Evolutionary conservation across 2,797 vertebrate genomes (phyloP), one percentile per base, ranked within the genome.

Genomic region (Oreortyx pictus): DNA sequence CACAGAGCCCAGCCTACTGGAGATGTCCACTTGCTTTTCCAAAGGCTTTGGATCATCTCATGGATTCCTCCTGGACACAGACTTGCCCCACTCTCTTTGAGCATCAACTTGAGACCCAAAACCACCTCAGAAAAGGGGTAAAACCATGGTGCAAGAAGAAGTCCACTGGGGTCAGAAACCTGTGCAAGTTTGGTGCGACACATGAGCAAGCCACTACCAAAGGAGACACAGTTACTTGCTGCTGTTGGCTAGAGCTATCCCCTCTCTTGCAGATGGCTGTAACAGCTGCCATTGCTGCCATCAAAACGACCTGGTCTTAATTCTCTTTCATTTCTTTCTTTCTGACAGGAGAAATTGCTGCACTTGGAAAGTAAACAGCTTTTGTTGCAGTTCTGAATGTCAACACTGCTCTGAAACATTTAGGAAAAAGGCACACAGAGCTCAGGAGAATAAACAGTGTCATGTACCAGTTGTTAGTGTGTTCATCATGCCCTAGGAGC

Each of bases 221-320:
- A 3, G 25, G 73, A 64, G 56, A 39, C 43, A 19, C 11, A 39
- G 35, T 24, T 0, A 0, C 0, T 0, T 24, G 0, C 56, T 66
- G 54, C 25, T 1, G 0, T 20, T 76, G 78, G 29, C 64, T 43
- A 68, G 39, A 79, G 46, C 62, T 82, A 27, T 68, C 49, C 37
- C 47, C 60, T 87, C 60, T 87, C 70, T 68, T 43, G 41, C 56
- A 59, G 86, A 41, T 17, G 22, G 50, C 78, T 85, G 85, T 35
- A 6, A 1, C 2, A 2, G 25, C 8, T 24, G 43, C 2, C 1
- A 70, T 74, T 47, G 20, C 44, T 71, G 68, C 41, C 47, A 0
- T 33, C 56, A 37, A 52, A 91, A 29, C 49, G 47, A 50, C 65
- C 37, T 67, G 72, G 7, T 25, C 89, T 56, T 37, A 52, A 19